phyloP scores from a whole-genome alignment of 2,797 vertebrate species.

The Sus cebifrons region DNA sequence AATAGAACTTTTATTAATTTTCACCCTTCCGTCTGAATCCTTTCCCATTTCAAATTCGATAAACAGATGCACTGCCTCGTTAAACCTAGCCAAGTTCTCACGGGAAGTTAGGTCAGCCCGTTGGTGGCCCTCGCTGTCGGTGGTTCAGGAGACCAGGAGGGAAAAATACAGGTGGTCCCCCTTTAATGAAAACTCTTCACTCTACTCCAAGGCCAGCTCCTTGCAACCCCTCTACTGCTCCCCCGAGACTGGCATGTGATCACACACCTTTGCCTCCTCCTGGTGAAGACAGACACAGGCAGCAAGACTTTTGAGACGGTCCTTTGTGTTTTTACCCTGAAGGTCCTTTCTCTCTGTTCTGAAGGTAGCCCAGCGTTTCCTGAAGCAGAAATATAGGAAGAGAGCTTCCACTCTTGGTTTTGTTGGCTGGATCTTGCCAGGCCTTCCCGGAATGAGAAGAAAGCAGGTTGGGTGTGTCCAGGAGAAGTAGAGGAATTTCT shows the following conservation, averaged over 20 bases:
- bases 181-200: not conserved
- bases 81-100: not conserved
- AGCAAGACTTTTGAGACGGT: not conserved
- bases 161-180: not conserved
- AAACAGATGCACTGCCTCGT: not conserved
- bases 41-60: conserved; percentile 40
- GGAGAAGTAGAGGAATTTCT: not conserved
- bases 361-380: not conserved
- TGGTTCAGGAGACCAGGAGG: not conserved
- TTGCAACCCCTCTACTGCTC: accelerated
- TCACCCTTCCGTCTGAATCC: not conserved
- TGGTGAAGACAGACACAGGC: not conserved
- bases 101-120: not conserved
- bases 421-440: not conserved
- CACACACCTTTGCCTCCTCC: not conserved
- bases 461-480: accelerated
- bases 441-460: not conserved
- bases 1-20: not conserved
- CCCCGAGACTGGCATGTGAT: not conserved
- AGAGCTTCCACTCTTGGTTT: not conserved
- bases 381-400: not conserved
- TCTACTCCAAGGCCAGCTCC: not conserved
- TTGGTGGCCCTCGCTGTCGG: not conserved
- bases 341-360: not conserved
- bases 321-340: conserved; percentile 2